A percentile compares a stretch with the other conserved stretches of the same genome.
phyloP scores from a whole-genome alignment of 1,140 invertebrate species.

The Anoplolepis gracilipes region DNA sequence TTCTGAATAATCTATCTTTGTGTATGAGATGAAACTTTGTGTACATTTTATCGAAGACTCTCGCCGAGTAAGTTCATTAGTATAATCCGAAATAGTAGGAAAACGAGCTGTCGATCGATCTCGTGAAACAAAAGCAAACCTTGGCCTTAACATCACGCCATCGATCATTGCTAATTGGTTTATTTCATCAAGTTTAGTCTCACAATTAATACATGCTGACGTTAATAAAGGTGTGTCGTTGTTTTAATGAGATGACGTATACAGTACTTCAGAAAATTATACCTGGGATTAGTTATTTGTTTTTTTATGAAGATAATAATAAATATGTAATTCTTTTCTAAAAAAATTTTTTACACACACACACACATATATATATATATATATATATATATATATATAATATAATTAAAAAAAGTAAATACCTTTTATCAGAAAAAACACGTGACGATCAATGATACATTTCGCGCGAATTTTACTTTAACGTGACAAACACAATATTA shows the following conservation, averaged over 20 bases:
- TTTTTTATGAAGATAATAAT: not conserved
- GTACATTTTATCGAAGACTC: not conserved
- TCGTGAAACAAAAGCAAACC: not conserved
- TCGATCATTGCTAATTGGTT: slow-evolving; percentile 64
- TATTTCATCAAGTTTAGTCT: slow-evolving; percentile 57
- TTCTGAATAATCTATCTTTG: not conserved
- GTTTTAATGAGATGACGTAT: slow-evolving; percentile 47
- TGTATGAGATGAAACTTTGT: not conserved
- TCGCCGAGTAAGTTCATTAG: slow-evolving; percentile 1
- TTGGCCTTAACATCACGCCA: slow-evolving; percentile 28
- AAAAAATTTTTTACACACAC: no score
- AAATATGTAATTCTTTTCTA: not conserved
- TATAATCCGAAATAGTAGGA: not conserved
- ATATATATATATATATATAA: not conserved
- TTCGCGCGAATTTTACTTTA: no score
- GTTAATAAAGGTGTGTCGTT: slow-evolving; percentile 66
- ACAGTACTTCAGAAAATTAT: not conserved
- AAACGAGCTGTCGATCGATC: slow-evolving; percentile 15
- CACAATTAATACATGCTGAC: slow-evolving; percentile 61
- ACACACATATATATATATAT: not conserved
- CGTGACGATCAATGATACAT: no score
- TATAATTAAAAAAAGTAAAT: not conserved
- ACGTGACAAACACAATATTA: no score
- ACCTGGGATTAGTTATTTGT: slow-evolving; percentile 8
- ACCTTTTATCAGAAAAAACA: no score